A percentile compares a stretch with the other conserved stretches of the same genome.
Evolutionary conservation across 2,113 vertebrate genomes (phyloP).

Genomic region (Austrofundulus limnaeus): DNA sequence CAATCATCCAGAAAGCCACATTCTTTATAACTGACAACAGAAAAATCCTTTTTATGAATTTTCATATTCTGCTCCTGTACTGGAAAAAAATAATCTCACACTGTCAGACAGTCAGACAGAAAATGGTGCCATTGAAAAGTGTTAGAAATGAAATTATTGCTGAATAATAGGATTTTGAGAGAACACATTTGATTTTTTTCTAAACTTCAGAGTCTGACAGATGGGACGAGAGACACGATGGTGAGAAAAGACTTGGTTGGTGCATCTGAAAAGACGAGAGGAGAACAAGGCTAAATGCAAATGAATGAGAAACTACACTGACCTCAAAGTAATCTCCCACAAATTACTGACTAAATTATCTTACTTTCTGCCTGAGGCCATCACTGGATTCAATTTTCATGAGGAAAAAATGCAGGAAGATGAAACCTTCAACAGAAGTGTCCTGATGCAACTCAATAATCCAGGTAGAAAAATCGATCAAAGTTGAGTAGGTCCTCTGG

Average conservation of each 20-base stretch:
- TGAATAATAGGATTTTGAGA: constrained; percentile 21
- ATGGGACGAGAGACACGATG: constrained; percentile 36
- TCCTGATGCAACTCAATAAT: too few relatives aligned
- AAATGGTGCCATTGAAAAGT: constrained; percentile 6
- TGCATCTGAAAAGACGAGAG: constrained; percentile 23
- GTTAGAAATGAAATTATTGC: constrained; percentile 18
- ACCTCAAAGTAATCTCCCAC: constrained; percentile 57
- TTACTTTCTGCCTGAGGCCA: constrained; percentile 58
- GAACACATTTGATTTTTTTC: neutral
- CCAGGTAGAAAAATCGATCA: too few relatives aligned
- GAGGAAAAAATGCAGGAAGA: constrained; percentile 37
- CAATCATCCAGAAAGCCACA: too few relatives aligned
- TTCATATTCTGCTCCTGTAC: neutral
- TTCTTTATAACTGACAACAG: neutral
- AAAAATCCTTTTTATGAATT: neutral
- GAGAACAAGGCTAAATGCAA: constrained; percentile 44
- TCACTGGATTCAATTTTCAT: constrained; percentile 63
- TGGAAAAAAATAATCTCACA: neutral
- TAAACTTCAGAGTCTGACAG: constrained; percentile 43
- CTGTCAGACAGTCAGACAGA: neutral
- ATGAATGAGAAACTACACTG: constrained; percentile 46
- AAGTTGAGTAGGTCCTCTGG: too few relatives aligned
- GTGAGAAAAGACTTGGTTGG: constrained; percentile 36
- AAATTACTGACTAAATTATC: constrained; percentile 64
- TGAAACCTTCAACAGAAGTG: constrained; percentile 30